Conservation (phyloP, 2,113 vertebrate species). For the Morphnarchus princeps region DNA sequence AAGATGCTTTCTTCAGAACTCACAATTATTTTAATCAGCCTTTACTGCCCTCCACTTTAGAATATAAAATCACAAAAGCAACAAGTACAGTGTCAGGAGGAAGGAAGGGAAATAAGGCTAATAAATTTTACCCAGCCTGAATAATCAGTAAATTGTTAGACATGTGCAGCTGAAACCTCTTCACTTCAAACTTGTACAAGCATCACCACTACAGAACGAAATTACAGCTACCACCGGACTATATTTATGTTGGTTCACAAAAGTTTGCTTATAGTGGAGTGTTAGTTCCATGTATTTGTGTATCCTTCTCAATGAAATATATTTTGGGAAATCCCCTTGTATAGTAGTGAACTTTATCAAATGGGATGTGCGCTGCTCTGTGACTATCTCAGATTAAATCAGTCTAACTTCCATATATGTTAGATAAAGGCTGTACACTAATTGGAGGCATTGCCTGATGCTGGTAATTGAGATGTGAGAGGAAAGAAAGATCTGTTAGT, state of each 20-base stretch:
- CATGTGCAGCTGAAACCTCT: background rate
- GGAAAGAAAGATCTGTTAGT: background rate
- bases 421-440: background rate
- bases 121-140: background rate
- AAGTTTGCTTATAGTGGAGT: background rate
- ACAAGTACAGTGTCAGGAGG: background rate
- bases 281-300: background rate
- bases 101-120: background rate
- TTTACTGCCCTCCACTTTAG: background rate
- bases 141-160: background rate
- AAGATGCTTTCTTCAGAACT: background rate
- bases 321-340: background rate
- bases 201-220: background rate
- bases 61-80: background rate
- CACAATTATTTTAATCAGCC: background rate
- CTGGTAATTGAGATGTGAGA: background rate
- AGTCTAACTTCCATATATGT: background rate
- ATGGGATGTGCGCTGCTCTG: background rate
- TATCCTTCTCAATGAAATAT: background rate
- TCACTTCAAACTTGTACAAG: background rate
- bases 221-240: background rate
- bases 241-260: fast-evolving
- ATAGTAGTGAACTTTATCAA: background rate
- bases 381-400: background rate
- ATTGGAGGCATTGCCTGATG: background rate